A percentile compares a stretch with the other conserved stretches of the same genome.
Conservation (phyloP, 2,797 vertebrate genomes). For the Nasua narica region DNA sequence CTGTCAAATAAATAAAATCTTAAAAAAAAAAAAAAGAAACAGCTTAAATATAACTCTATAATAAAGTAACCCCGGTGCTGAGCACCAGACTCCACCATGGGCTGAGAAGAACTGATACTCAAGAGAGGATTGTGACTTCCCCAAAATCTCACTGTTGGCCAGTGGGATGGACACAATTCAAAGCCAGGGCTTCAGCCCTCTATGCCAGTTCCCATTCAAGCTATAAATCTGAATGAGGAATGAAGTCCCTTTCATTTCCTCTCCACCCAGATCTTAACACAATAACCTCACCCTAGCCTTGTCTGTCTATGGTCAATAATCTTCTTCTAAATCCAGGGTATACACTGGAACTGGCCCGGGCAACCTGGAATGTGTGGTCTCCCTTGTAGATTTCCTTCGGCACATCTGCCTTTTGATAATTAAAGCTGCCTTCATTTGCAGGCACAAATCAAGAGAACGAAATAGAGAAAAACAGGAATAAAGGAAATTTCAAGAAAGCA, state of each 20-base stretch:
- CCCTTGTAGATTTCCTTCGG: not conserved
- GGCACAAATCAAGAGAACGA: not conserved
- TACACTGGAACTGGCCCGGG: not conserved
- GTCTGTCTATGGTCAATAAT: not conserved
- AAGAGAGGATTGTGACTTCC: not conserved
- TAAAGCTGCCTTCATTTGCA: not conserved
- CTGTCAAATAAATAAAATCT: too few species aligned
- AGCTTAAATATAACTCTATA: not conserved
- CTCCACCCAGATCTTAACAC: not conserved
- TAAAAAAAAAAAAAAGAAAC: not conserved
- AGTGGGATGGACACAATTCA: not conserved
- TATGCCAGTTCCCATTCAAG: not conserved
- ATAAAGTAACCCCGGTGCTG: not conserved
- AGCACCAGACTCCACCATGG: not conserved
- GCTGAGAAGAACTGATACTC: not conserved
- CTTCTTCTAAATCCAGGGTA: not conserved
- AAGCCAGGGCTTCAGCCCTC: not conserved
- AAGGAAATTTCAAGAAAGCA: slow-evolving; percentile 2
- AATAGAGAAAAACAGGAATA: not conserved
- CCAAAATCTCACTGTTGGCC: not conserved
- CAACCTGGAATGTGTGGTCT: not conserved
- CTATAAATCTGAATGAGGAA: not conserved
- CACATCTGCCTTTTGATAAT: not conserved
- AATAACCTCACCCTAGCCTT: not conserved
- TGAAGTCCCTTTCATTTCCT: not conserved